Conservation (phyloP, 1,140 invertebrate species). For the Pteromalus puparum region DNA sequence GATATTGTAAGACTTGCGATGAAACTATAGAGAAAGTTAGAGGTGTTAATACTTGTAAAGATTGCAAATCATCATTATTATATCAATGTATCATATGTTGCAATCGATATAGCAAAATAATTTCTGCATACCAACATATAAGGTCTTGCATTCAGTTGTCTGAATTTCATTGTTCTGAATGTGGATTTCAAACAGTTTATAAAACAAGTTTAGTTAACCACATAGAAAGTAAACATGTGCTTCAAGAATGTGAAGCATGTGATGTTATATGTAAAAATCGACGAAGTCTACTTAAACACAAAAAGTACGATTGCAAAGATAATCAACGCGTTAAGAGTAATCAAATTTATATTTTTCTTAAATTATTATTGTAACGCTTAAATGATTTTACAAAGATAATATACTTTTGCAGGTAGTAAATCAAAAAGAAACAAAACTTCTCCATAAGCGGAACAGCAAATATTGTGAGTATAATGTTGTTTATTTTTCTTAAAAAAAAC, state of each 20-base stretch:
- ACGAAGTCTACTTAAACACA: not conserved
- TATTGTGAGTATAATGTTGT: too few species aligned
- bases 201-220: not conserved
- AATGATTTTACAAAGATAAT: too few species aligned
- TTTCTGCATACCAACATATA: not conserved
- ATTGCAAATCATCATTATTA: too few species aligned
- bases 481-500: too few species aligned
- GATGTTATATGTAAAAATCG: not conserved
- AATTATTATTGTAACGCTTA: too few species aligned
- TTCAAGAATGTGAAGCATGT: not conserved
- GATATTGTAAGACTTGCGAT: not conserved
- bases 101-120: not conserved
- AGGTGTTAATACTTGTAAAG: too few species aligned
- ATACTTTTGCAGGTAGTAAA: too few species aligned
- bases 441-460: too few species aligned
- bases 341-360: too few species aligned
- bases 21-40: too few species aligned
- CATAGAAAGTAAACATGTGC: not conserved
- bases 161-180: not conserved
- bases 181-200: not conserved
- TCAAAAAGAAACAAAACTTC: too few species aligned
- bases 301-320: not conserved
- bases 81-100: not conserved
- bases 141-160: not conserved
- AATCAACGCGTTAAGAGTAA: too few species aligned